These are phyloP conservation scores for Orthosia incerta DNA, from an alignment of 2,888 invertebrate genomes.

Conservation along the genomic window DNA sequence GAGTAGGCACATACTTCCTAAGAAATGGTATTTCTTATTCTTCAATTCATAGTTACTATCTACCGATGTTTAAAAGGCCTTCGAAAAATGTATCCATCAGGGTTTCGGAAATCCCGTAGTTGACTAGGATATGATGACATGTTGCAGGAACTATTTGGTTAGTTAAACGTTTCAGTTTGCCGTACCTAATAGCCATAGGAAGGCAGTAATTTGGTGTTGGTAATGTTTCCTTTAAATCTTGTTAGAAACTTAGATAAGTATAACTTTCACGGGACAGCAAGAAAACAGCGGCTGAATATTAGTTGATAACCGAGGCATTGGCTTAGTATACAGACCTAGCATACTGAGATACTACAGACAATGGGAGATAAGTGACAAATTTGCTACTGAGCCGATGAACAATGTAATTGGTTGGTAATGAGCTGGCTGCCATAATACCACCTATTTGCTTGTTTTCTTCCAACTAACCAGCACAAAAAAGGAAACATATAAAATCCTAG, in stretches of 20 bases:
- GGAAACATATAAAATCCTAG: background rate
- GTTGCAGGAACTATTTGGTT: constrained; percentile 18
- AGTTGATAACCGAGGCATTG: background rate
- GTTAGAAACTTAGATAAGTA: background rate
- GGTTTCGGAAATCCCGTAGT: constrained; percentile 19
- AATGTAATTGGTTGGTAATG: too few relatives aligned
- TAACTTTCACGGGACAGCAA: background rate
- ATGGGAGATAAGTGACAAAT: background rate
- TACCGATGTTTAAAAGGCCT: too few relatives aligned
- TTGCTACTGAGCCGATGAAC: background rate
- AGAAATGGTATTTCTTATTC: constrained; percentile 6
- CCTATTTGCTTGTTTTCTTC: too few relatives aligned
- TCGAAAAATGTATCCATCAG: background rate
- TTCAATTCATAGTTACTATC: background rate
- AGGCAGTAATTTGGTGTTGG: background rate
- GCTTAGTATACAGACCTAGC: background rate
- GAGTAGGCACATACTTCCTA: constrained; percentile 25
- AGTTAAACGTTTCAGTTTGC: constrained; percentile 3
- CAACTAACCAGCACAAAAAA: background rate
- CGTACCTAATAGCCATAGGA: background rate
- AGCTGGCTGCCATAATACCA: too few relatives aligned
- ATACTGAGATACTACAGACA: background rate
- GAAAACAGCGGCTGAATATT: background rate
- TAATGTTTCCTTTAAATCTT: constrained; percentile 11
- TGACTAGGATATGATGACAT: background rate